Evolutionary conservation across 2,888 invertebrate genomes (phyloP).

Genomic region (Axea sp.): DNA sequence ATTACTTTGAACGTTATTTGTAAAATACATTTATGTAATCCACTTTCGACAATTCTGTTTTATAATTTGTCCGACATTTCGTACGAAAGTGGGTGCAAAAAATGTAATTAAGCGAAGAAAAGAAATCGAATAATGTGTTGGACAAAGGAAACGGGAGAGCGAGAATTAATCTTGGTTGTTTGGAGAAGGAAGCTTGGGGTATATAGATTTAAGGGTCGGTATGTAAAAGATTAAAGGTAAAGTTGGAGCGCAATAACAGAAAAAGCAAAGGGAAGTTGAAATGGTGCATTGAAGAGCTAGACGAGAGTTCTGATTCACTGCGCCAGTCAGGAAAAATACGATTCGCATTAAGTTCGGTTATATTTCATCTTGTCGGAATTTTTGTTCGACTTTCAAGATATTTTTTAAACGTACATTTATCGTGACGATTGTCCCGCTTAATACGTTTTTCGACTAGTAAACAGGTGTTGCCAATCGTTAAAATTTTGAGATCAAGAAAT

Average conservation of each 20-base stretch:
- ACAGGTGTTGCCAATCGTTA: constrained; percentile 16
- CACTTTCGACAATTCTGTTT: not conserved
- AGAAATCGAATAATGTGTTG: constrained; percentile 33
- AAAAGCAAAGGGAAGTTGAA: constrained; percentile 42
- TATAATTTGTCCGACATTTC: not conserved
- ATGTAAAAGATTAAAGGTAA: constrained; percentile 53
- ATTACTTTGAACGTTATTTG: too few species aligned
- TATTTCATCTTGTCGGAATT: constrained; percentile 25
- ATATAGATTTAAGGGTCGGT: constrained; percentile 44
- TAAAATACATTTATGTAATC: not conserved
- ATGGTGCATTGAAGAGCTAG: constrained; percentile 48
- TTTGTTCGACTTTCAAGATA: constrained; percentile 2
- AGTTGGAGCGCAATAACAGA: constrained; percentile 43
- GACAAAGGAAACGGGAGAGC: constrained; percentile 27
- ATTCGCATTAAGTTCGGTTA: constrained; percentile 15
- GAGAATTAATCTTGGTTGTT: constrained; percentile 45
- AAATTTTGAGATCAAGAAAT: not conserved
- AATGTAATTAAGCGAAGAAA: constrained; percentile 24
- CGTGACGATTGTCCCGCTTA: not conserved
- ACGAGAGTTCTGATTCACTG: constrained; percentile 38
- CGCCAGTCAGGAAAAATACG: constrained; percentile 38
- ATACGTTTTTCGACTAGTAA: constrained; percentile 12
- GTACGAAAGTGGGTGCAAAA: constrained; percentile 8
- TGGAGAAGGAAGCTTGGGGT: constrained; percentile 14
- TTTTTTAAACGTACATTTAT: too few species aligned